Base-by-base conservation (phyloP, 2,797 vertebrate species). In the Cetoscarus ocellatus region DNA sequence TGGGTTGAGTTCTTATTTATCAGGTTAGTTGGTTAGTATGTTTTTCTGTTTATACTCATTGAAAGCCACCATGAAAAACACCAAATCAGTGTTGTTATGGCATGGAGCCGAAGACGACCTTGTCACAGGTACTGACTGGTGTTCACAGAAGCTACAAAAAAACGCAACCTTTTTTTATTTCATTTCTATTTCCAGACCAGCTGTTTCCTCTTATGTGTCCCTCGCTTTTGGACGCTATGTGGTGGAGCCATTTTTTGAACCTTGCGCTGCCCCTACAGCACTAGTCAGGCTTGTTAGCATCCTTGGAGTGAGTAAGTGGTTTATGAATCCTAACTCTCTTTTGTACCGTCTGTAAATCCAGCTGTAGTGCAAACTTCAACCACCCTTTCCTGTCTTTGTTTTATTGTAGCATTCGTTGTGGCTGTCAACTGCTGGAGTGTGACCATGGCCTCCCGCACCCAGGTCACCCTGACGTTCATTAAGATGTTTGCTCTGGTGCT, bases 161-260 rank as follows among this genome's bases (percentile, higher is more conserved):
- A 27, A 27, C 4, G 4, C 2, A 27, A 27, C 4, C 27, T 2
- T 27, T 27, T 27, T 27, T 27, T 4, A 27, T 27, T n/a, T n/a
- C n/a, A n/a, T n/a, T n/a, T n/a, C n/a, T n/a, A n/a, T n/a, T n/a
- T 63, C 18, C 86, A 97, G 96, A 81, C 96, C 96, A 11, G 93
- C 95, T 34, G 94, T 95, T 73, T 86, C 94, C 0, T 95, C 95
- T 0, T 95, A 96, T 42, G 91, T 96, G 42, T 86, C 95, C 12
- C 70, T 97, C 84, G 95, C 96, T 0, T 97, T 97, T n/a, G 96
- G 95, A 1, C 94, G 94, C 34, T 97, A 97, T 39, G 89, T 96
- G 60, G 90, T 96, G 86, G 96, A 97, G 65, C 94, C 96, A 0
- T 95, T 96, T 69, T 97, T 94, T 8, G 58, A 91, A 10, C 96